Percentiles rank a stretch among this genome's conserved stretches.
Conservation (phyloP, 2,888 invertebrate species). For the Brachypalpus laphriformis region DNA sequence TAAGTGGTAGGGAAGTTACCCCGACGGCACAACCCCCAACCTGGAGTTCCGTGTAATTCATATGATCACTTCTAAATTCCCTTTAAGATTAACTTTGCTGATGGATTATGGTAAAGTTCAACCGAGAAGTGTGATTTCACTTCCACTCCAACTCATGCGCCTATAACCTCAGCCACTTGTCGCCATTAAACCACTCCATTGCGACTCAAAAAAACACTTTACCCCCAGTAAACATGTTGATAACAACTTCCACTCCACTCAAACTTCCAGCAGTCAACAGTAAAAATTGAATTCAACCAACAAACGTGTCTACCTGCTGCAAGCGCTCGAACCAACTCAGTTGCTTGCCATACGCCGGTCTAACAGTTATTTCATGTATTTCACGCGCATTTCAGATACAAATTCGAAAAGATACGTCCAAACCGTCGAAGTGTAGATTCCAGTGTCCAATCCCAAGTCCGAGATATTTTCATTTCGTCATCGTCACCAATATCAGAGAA, state of each 20-base stretch:
- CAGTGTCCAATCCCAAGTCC: constrained; percentile 1
- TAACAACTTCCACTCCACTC: constrained; percentile 48
- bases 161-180: constrained; percentile 22
- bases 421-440: constrained; percentile 15
- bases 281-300: constrained; percentile 48
- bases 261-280: constrained; percentile 50
- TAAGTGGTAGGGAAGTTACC: no score
- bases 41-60: no score
- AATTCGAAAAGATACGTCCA: constrained; percentile 41
- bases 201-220: background rate
- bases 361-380: background rate
- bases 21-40: no score
- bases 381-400: constrained; percentile 1
- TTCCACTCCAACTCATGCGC: background rate
- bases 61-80: no score
- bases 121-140: background rate
- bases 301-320: constrained; percentile 59
- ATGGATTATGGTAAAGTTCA: background rate
- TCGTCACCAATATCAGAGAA: constrained; percentile 19
- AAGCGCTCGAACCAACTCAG: constrained; percentile 62
- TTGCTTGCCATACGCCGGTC: constrained; percentile 69
- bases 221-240: constrained; percentile 46
- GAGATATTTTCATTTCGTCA: constrained; percentile 33
- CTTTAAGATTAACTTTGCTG: no score
- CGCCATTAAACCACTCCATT: background rate